phyloP scores from a whole-genome alignment of 1,140 invertebrate species.

The Mesaphorura yosii region DNA sequence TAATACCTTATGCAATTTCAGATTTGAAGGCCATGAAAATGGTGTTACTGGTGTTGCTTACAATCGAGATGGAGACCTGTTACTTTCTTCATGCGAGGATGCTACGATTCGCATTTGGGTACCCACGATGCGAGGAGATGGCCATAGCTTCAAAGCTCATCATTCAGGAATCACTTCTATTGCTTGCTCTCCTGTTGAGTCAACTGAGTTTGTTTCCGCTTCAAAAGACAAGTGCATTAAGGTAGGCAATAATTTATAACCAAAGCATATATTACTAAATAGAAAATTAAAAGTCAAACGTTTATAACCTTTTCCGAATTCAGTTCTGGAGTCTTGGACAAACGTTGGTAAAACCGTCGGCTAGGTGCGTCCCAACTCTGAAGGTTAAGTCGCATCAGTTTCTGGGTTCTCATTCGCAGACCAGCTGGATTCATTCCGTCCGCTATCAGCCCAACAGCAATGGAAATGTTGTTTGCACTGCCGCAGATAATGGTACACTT shows the following conservation, averaged over 20 bases:
- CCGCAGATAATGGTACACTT: constrained; percentile 25
- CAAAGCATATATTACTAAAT: no score
- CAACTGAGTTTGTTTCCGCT: constrained; percentile 8
- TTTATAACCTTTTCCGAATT: no score
- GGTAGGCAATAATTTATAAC: constrained; percentile 8
- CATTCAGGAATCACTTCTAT: constrained; percentile 9
- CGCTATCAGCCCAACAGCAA: constrained; percentile 18
- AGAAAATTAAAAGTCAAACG: no score
- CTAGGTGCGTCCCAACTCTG: no score
- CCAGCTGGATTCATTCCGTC: constrained; percentile 27
- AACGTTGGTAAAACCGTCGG: no score
- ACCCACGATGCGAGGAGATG: constrained; percentile 18
- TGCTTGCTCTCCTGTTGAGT: constrained; percentile 12
- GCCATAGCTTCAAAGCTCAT: constrained; percentile 15
- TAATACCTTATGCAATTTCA: constrained; percentile 1
- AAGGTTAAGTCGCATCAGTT: constrained; percentile 1
- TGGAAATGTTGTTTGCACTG: constrained; percentile 8
- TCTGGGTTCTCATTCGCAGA: constrained; percentile 15
- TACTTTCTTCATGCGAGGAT: constrained; percentile 20
- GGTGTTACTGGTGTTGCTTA: constrained; percentile 16
- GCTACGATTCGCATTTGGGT: constrained; percentile 19
- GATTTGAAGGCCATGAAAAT: constrained; percentile 22
- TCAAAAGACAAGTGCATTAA: constrained; percentile 26
- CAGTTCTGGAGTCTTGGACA: no score
- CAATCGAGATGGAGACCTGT: constrained; percentile 18